A percentile compares a stretch with the other conserved stretches of the same genome.
Evolutionary conservation across 2,113 vertebrate genomes (phyloP).

Genomic region (Piprites chloris): DNA sequence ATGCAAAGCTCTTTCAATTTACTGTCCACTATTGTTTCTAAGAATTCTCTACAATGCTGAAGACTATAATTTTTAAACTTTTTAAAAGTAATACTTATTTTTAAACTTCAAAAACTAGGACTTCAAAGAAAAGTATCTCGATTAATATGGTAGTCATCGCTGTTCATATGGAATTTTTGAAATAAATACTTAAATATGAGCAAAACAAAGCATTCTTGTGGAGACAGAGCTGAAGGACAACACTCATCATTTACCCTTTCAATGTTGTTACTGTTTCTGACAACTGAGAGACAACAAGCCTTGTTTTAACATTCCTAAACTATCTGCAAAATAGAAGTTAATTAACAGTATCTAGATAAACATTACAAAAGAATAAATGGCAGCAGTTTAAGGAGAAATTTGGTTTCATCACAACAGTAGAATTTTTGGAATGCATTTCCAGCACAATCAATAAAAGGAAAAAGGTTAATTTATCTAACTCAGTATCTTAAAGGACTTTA

Average conservation of each 20-base stretch:
- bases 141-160: neutral
- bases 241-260: neutral
- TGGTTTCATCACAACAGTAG: neutral
- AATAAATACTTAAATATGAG: neutral
- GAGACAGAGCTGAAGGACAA: neutral
- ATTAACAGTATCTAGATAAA: neutral
- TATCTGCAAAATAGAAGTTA: neutral
- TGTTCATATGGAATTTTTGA: neutral
- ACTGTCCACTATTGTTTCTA: neutral
- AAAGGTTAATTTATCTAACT: neutral
- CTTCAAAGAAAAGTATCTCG: neutral
- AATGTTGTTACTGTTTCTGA: neutral
- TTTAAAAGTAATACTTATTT: neutral
- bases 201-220: neutral
- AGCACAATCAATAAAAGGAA: neutral
- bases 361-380: neutral
- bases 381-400: neutral
- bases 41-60: neutral
- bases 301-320: neutral
- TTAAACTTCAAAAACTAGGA: neutral
- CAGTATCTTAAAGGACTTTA: neutral
- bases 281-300: neutral
- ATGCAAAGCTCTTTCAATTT: neutral
- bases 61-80: neutral
- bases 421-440: slow-evolving; percentile 6